Evolutionary conservation across 2,888 invertebrate genomes (phyloP).

Genomic region (Clunio marinus): DNA sequence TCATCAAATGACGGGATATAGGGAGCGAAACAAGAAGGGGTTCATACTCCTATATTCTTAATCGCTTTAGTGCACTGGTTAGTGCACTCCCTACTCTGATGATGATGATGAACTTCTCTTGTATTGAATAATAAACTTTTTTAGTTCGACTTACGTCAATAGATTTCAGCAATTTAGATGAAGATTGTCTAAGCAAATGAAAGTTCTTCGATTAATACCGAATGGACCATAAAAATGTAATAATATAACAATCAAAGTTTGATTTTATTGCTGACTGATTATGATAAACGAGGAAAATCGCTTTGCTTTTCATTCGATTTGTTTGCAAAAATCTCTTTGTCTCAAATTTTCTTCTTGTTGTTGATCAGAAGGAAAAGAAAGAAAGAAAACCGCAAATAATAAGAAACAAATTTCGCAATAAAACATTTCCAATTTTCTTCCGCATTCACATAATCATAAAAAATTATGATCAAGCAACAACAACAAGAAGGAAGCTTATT

Average conservation of each 20-base stretch:
- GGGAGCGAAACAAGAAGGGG: too few species aligned
- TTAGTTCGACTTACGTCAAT: too few species aligned
- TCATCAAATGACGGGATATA: too few species aligned
- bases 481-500: constrained; percentile 16
- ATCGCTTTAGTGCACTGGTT: too few species aligned
- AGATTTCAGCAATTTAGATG: too few species aligned
- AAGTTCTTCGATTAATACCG: constrained; percentile 9
- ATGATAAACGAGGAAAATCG: constrained; percentile 39
- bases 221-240: constrained; percentile 38
- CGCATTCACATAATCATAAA: constrained; percentile 28
- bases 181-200: neutral
- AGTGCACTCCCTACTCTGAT: too few species aligned
- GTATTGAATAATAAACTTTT: too few species aligned
- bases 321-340: neutral
- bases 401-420: constrained; percentile 37
- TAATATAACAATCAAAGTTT: constrained; percentile 36
- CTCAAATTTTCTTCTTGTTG: neutral
- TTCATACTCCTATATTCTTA: too few species aligned
- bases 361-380: neutral
- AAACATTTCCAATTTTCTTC: constrained; percentile 35
- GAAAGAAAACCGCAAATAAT: constrained; percentile 22
- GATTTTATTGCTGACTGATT: constrained; percentile 39
- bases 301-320: constrained; percentile 21
- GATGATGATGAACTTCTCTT: too few species aligned
- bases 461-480: constrained; percentile 26